phyloP scores from a whole-genome alignment of 2,888 invertebrate genomes.

The Portevinia maculata region DNA sequence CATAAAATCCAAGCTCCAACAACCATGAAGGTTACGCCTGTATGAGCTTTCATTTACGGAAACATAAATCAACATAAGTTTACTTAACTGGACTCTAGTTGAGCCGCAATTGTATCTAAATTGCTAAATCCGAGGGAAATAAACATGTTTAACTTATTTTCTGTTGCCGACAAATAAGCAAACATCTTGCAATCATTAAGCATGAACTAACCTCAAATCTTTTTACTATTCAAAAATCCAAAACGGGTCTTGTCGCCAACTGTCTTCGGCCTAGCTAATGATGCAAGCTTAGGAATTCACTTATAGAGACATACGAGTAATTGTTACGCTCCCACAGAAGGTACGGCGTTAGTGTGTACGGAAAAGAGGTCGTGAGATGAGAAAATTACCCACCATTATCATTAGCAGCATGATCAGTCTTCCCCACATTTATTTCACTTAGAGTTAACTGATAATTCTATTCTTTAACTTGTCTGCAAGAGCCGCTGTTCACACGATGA shows the following conservation, averaged over 20 bases:
- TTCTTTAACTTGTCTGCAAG: slow-evolving; percentile 10
- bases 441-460: slow-evolving; percentile 32
- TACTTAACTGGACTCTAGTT: slow-evolving; percentile 22
- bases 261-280: slow-evolving; percentile 26
- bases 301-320: slow-evolving; percentile 39
- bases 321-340: slow-evolving; percentile 31
- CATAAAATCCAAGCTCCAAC: slow-evolving; percentile 30
- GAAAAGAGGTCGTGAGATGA: slow-evolving; percentile 68
- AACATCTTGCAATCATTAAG: slow-evolving; percentile 42
- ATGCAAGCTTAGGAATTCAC: slow-evolving; percentile 18
- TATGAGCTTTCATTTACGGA: slow-evolving; percentile 30
- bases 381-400: slow-evolving; percentile 63
- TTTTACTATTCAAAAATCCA: neutral
- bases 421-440: slow-evolving; percentile 43
- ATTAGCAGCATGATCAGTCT: slow-evolving; percentile 41
- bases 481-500: neutral
- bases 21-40: slow-evolving; percentile 61
- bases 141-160: slow-evolving; percentile 21
- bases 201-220: slow-evolving; percentile 27
- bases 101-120: slow-evolving; percentile 19
- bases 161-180: slow-evolving; percentile 27
- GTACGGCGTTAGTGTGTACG: neutral
- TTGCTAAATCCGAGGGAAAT: neutral
- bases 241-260: slow-evolving; percentile 11
- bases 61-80: slow-evolving; percentile 41